These are phyloP conservation scores for Crypturellus undulatus DNA, from an alignment of 2,113 vertebrate genomes.

Conservation along the genomic window DNA sequence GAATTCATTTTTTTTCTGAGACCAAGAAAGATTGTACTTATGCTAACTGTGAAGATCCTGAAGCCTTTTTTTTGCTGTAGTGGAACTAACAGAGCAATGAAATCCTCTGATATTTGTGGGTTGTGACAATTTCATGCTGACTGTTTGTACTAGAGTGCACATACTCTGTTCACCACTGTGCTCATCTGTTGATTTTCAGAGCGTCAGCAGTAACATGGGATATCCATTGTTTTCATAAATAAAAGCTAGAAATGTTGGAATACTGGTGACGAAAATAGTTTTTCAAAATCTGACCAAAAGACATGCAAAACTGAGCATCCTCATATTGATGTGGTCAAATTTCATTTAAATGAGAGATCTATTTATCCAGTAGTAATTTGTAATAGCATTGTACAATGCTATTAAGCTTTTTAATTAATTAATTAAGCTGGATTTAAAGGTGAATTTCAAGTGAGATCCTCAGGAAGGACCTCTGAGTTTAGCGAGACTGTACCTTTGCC, in stretches of 20 bases:
- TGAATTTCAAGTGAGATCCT: background rate
- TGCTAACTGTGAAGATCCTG: background rate
- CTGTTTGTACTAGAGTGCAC: conserved; percentile 13
- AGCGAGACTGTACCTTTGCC: background rate
- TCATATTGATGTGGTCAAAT: fast-evolving
- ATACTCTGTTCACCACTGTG: background rate
- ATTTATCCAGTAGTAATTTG: background rate
- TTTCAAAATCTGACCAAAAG: background rate
- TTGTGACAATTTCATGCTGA: background rate
- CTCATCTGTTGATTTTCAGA: background rate
- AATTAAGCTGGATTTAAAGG: background rate
- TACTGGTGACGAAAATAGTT: background rate
- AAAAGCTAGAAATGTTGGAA: background rate
- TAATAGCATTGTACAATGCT: no score
- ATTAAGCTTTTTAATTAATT: no score
- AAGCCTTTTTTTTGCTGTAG: background rate
- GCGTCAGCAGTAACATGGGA: background rate
- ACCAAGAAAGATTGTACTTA: background rate
- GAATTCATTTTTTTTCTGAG: background rate
- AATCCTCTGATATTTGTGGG: conserved; percentile 1
- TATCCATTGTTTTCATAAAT: background rate
- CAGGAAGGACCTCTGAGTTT: background rate
- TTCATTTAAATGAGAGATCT: background rate
- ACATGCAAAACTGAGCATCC: background rate
- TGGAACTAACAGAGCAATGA: background rate